Evolutionary conservation across 1,140 invertebrate species (phyloP), one percentile per base, ranked within the genome.

Genomic region (Eumaeus atala): DNA sequence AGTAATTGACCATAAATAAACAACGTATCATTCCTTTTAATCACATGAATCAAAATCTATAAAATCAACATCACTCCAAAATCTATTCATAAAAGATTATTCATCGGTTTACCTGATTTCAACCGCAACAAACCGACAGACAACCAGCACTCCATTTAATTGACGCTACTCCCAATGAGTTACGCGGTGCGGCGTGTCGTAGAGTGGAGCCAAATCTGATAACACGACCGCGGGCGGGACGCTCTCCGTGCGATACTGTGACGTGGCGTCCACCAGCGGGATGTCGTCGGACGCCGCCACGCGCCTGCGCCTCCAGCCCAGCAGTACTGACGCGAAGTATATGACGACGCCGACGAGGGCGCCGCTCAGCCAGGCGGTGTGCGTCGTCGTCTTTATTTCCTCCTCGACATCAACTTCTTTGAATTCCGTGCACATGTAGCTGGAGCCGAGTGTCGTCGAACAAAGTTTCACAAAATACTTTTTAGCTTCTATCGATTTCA

Each of bases 381-480:
- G 16, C 54, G 55, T 67, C 17, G 14, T 56, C 14, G 48, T 14
- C 18, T 58, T 21, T 56, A 52, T 33, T 55, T 53, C 48, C 9
- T 37, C 58, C 8, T 51, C 33, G 47, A 58, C 49, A 4, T 51
- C 50, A 34, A 66, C 52, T 55, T 61, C 66, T 9, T 21, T 61
- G 66, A 66, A 70, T 6, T 73, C 74, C 50, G 64, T 71, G 59
- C 83, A 86, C 21, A 66, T 51, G 50, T 66, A 77, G 57, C 60
- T 60, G 21, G 71, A 74, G 34, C 70, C 70, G 9, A 86, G 62
- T 21, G 73, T 82, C 9, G 61, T 73, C 11, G 68, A 54, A 58
- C 83, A 86, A 21, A 86, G 48, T 60, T 70, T 68, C 7, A 84
- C 60, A 7, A 64, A 50, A 68, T 84, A 84, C 52, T 67, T 77